phyloP scores from a whole-genome alignment of 2,888 invertebrate species.

The Papilio gigon region DNA sequence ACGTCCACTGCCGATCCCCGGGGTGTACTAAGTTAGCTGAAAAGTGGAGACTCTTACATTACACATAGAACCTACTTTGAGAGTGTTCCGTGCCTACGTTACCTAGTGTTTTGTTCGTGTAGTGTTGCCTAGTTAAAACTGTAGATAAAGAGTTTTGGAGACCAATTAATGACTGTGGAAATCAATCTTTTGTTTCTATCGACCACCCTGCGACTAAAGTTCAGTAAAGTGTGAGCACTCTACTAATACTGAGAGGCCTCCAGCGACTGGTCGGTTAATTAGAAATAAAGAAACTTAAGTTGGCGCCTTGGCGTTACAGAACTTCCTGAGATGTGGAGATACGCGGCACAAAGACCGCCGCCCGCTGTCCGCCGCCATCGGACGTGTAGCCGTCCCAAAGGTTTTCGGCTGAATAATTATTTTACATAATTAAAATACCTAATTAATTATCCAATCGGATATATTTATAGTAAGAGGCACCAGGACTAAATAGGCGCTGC shows the following conservation, averaged over 20 bases:
- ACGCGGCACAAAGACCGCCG: slow-evolving; percentile 18
- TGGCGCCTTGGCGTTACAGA: slow-evolving; percentile 33
- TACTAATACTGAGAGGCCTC: not conserved
- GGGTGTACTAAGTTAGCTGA: too few species aligned
- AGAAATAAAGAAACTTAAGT: slow-evolving; percentile 27
- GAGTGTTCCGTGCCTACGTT: too few species aligned
- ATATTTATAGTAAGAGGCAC: not conserved
- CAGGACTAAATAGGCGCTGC: not conserved
- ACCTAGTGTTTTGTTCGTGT: too few species aligned
- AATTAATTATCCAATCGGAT: slow-evolving; percentile 27
- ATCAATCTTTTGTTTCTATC: too few species aligned
- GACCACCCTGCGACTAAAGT: not conserved
- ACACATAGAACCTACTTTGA: too few species aligned
- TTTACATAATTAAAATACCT: slow-evolving; percentile 11
- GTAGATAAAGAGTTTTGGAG: too few species aligned
- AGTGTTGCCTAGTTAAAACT: too few species aligned
- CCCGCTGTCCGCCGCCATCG: slow-evolving; percentile 17
- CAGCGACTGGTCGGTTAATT: slow-evolving; percentile 18
- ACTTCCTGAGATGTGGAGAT: slow-evolving; percentile 35
- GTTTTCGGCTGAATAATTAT: slow-evolving; percentile 33
- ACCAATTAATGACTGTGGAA: too few species aligned
- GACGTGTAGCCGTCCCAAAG: slow-evolving; percentile 8
- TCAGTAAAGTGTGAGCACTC: not conserved
- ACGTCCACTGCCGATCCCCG: too few species aligned
- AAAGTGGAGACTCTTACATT: too few species aligned